Evolutionary conservation across 1,140 invertebrate species (phyloP).

Genomic region (Drosophila watanabei): DNA sequence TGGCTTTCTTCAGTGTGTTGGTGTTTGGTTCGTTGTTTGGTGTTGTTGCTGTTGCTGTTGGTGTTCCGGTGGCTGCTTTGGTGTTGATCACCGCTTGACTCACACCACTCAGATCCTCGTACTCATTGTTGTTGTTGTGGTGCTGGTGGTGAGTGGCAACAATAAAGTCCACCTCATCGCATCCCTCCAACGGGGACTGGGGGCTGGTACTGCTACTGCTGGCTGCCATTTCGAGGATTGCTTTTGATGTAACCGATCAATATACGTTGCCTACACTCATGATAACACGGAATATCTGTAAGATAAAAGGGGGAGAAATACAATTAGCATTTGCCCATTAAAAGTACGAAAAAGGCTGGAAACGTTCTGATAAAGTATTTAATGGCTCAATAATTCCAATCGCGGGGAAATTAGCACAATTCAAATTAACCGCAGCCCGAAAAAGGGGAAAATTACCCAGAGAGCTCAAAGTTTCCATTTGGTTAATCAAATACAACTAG

Average conservation of each 20-base stretch:
- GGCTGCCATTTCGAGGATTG: conserved; percentile 46
- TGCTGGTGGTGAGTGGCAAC: conserved; percentile 19
- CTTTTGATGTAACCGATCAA: conserved; percentile 44
- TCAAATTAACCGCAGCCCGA: background rate
- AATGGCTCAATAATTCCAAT: conserved; percentile 25
- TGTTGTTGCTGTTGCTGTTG: conserved; percentile 57
- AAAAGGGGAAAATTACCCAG: background rate
- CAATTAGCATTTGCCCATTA: conserved; percentile 18
- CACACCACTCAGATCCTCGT: conserved; percentile 58
- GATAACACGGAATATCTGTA: conserved; percentile 33
- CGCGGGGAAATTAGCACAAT: conserved; percentile 17
- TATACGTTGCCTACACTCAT: conserved; percentile 48
- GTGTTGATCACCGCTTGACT: conserved; percentile 55
- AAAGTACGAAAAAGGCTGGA: conserved; percentile 3
- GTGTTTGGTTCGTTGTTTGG: conserved; percentile 77
- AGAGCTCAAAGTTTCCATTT: background rate
- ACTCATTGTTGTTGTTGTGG: conserved; percentile 75
- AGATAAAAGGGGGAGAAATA: conserved; percentile 3
- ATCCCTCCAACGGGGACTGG: conserved; percentile 35
- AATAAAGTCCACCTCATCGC: conserved; percentile 74
- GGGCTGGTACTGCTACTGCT: conserved; percentile 41
- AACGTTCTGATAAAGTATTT: background rate
- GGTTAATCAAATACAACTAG: background rate
- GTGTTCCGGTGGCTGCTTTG: conserved; percentile 49
- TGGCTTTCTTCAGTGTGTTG: conserved; percentile 65